A percentile compares a stretch with the other conserved stretches of the same genome.
phyloP scores from a whole-genome alignment of 2,113 vertebrate species.

The Mystacornis crossleyi region DNA sequence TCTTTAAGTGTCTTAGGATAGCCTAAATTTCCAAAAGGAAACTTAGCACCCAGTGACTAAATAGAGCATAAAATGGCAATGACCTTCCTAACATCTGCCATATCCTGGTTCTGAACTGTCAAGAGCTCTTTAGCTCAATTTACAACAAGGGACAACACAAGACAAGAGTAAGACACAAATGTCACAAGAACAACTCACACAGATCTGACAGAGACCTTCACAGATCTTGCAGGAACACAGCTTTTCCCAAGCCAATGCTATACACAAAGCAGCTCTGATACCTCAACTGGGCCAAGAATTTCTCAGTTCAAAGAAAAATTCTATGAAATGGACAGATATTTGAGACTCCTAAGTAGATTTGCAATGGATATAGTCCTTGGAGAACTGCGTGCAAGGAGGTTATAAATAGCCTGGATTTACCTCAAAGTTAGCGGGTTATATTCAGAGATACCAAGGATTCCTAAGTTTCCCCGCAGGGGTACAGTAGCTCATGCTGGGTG shows the following conservation, averaged over 20 bases:
- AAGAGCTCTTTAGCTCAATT: neutral
- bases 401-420: neutral
- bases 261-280: neutral
- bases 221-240: neutral
- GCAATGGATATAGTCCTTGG: neutral
- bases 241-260: neutral
- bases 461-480: neutral
- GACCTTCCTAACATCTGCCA: neutral
- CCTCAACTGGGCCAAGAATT: neutral
- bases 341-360: neutral
- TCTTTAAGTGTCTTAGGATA: neutral
- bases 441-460: neutral
- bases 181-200: neutral
- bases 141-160: neutral
- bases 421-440: neutral
- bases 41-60: neutral
- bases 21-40: neutral
- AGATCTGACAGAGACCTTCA: neutral
- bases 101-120: neutral
- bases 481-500: neutral
- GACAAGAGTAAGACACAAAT: neutral
- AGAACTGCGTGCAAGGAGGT: neutral
- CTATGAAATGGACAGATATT: neutral
- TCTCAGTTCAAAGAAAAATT: neutral
- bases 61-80: neutral